Evolutionary conservation across 2,888 invertebrate genomes (phyloP).

Genomic region (Perdita meconis): DNA sequence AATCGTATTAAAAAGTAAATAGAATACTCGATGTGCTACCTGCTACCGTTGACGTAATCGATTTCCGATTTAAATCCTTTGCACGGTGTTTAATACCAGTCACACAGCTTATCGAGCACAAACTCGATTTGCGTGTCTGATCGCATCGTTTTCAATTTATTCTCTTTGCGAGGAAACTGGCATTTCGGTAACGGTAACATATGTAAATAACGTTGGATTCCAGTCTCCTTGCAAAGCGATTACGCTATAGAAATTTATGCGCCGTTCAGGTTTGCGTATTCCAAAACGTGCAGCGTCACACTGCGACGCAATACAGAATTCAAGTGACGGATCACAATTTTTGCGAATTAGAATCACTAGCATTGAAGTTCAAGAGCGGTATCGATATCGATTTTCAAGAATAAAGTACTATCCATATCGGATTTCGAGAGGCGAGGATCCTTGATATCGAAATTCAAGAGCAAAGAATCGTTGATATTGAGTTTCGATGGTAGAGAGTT

Average conservation of each 20-base stretch:
- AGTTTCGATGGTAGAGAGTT: neutral
- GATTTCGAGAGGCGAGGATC: neutral
- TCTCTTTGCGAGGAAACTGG: neutral
- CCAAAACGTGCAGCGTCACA: neutral
- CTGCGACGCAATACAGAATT: neutral
- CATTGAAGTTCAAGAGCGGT: neutral
- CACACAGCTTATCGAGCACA: neutral
- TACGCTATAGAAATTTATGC: conserved; percentile 7
- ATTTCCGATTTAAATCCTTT: neutral
- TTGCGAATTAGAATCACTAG: neutral
- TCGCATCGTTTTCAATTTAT: neutral
- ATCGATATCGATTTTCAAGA: neutral
- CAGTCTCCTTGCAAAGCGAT: conserved; percentile 1
- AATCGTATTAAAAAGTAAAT: too few species aligned
- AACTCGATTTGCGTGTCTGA: neutral
- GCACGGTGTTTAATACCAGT: neutral
- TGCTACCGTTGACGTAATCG: neutral
- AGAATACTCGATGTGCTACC: too few species aligned
- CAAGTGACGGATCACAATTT: neutral
- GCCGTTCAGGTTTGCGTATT: neutral
- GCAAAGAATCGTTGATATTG: neutral
- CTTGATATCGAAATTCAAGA: neutral
- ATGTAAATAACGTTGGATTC: conserved; percentile 2
- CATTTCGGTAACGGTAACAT: conserved; percentile 2
- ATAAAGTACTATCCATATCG: neutral